Base-by-base conservation (phyloP, 1,140 invertebrate species). In the Drosophila sp. region DNA sequence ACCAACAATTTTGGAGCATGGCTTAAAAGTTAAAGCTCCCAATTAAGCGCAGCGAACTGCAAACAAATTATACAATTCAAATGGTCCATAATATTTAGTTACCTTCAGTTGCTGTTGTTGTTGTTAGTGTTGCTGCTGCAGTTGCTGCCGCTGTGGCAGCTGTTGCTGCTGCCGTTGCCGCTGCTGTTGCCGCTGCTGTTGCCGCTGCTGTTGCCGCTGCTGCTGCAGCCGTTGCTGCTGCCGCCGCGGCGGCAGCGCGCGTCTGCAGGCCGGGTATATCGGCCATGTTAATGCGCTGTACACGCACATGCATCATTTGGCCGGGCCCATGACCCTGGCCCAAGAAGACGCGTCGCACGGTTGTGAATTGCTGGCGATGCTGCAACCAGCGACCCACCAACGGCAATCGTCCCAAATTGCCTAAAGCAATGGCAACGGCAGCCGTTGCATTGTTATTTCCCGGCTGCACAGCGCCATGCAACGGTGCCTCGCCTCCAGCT, bases 211-310 rank as follows among this genome's bases (percentile, higher is more conserved):
- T 58, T 27, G 43, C 32, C 2, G 61, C 16, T 21, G 76, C 64
- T 32, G 57, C 45, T 6, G 70, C 29, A 25, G 54, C 46, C 2
- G 58, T 43, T 7, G 53, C 63, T 21, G 64, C 53, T 29, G 13
- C 69, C 4, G 56, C 45, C 6, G 25, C 70, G 0, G 43, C 59
- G 4, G 45, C 66, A 0, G 50, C 59, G 6, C 16, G 48, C 2
- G 72, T 43, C 41, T 29, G 67, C 59, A 76, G 59, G 6, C 64
- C 74, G 0, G 71, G 70, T 6, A 87, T 76, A 18, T 86, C 74
- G 18, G 78, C 81, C 58, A 87, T 25, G 63, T 89, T 77, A 38
- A 89, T 70, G 25, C 80, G 84, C 21, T 83, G 76, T 45, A 89
- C 50, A 27, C 57, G 73, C n/a, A 89, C 76, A 48, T 80, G 76